These are phyloP conservation scores for Fregata magnificens DNA, from an alignment of 2,113 vertebrate genomes.

Conservation along the genomic window DNA sequence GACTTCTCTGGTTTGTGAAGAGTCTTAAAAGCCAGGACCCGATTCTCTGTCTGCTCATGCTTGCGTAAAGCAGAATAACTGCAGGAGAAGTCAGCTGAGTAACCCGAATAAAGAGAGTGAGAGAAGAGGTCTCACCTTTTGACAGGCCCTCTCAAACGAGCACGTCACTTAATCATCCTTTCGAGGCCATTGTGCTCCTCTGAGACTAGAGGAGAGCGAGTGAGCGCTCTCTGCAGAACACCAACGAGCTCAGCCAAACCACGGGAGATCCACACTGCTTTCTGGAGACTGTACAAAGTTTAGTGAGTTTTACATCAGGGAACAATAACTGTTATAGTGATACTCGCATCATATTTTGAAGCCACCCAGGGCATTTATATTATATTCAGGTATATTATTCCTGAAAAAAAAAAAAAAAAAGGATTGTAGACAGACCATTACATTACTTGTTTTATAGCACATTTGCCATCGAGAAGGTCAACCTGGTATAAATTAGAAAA, in stretches of 20 bases:
- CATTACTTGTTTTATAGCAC: not conserved
- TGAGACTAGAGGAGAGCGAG: not conserved
- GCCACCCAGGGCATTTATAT: not conserved
- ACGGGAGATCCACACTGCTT: not conserved
- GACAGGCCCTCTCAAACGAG: not conserved
- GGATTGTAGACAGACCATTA: not conserved
- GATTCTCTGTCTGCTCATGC: not conserved
- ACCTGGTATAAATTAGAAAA: not conserved
- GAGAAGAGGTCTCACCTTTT: not conserved
- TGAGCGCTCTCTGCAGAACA: not conserved
- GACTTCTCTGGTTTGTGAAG: not conserved
- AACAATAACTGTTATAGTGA: not conserved
- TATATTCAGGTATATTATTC: not conserved
- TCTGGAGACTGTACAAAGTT: not conserved
- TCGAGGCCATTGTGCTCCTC: not conserved
- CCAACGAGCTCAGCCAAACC: not conserved
- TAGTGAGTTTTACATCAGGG: not conserved
- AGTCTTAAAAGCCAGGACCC: not conserved
- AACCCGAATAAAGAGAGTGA: not conserved
- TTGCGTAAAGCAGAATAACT: not conserved
- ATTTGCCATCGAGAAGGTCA: not conserved
- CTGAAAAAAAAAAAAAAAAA: not conserved
- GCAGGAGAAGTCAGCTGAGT: not conserved
- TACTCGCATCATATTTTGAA: not conserved
- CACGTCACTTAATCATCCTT: not conserved